phyloP scores from a whole-genome alignment of 2,797 vertebrate genomes.

The Nannoperca obscura region DNA sequence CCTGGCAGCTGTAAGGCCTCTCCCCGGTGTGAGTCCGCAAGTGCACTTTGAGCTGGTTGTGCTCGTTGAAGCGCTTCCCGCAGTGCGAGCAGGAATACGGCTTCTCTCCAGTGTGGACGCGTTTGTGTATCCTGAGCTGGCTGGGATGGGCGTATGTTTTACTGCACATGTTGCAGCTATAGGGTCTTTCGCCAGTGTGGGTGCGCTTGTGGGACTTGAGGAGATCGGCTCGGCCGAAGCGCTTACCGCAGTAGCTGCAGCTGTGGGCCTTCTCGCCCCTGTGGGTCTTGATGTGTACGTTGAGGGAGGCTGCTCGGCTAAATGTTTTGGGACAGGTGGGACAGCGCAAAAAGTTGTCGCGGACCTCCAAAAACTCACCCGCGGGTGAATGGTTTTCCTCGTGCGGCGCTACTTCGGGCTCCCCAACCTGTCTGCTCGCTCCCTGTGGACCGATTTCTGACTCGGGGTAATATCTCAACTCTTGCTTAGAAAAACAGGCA shows the following conservation, averaged over 20 bases:
- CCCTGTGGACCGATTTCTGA: conserved; percentile 4
- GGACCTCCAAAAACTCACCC: conserved; percentile 37
- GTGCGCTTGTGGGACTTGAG: conserved; percentile 86
- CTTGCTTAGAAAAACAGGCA: conserved; percentile 28
- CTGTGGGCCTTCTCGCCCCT: conserved; percentile 80
- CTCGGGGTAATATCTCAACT: conserved; percentile 45
- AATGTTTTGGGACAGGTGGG: conserved; percentile 78
- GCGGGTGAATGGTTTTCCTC: conserved; percentile 11
- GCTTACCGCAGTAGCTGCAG: conserved; percentile 86
- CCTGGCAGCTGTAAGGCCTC: conserved; percentile 81
- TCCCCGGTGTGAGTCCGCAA: conserved; percentile 85
- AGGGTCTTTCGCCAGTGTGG: conserved; percentile 88
- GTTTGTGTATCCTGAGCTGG: conserved; percentile 86
- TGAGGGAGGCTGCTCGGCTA: conserved; percentile 68
- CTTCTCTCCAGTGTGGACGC: conserved; percentile 88
- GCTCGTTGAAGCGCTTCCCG: conserved; percentile 82
- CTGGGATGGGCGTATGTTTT: conserved; percentile 83
- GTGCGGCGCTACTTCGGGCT: conserved; percentile 5
- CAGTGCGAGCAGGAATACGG: conserved; percentile 84
- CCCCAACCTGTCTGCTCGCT: background rate
- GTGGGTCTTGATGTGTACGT: conserved; percentile 79
- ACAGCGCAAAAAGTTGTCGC: conserved; percentile 66
- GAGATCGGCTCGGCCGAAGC: conserved; percentile 83
- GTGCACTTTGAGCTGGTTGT: conserved; percentile 86
- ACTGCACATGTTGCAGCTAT: conserved; percentile 83